phyloP scores from a whole-genome alignment of 2,113 vertebrate genomes.

The Salvelinus sp. region DNA sequence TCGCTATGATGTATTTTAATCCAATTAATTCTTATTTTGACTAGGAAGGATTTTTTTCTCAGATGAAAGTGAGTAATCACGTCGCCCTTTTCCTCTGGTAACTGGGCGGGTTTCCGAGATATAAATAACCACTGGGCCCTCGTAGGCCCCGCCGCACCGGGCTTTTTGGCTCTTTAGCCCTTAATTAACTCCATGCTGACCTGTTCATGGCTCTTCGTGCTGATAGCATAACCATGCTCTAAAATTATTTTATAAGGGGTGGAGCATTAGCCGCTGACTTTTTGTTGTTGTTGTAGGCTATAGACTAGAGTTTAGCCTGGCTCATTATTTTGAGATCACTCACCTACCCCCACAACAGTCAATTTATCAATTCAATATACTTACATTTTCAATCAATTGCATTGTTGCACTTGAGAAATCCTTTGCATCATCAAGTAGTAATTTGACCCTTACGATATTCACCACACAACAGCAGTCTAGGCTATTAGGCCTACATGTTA shows the following conservation, averaged over 20 bases:
- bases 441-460: background rate
- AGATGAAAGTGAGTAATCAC: slow-evolving; percentile 78
- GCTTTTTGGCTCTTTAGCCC: slow-evolving; percentile 71
- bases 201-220: slow-evolving; percentile 64
- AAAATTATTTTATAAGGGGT: background rate
- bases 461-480: too few species aligned
- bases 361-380: background rate
- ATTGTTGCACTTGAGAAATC: too few species aligned
- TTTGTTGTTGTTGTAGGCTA: background rate
- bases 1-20: slow-evolving; percentile 73
- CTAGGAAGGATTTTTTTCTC: slow-evolving; percentile 71
- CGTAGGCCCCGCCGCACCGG: slow-evolving; percentile 59
- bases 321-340: background rate
- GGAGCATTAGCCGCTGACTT: background rate
- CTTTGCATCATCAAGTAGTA: background rate
- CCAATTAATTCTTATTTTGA: slow-evolving; percentile 85
- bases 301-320: background rate
- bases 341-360: background rate
- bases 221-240: slow-evolving; percentile 64
- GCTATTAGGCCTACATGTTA: too few species aligned
- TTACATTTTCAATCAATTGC: too few species aligned
- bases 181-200: slow-evolving; percentile 76
- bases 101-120: slow-evolving; percentile 76
- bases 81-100: slow-evolving; percentile 83
- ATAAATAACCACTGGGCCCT: slow-evolving; percentile 76